Evolutionary conservation across 2,797 vertebrate species (phyloP).

Genomic region (Danio choprae): DNA sequence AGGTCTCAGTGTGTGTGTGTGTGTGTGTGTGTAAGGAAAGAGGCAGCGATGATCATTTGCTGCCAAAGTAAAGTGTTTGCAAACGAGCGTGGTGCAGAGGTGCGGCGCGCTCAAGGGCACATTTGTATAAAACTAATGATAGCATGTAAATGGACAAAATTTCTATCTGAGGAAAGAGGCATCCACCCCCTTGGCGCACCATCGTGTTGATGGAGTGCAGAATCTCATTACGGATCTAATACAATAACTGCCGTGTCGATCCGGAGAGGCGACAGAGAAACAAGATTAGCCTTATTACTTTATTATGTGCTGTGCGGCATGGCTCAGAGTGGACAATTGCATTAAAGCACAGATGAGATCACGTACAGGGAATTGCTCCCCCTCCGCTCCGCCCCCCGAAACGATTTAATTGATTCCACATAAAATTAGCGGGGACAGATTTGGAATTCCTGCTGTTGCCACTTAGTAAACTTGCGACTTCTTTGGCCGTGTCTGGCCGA

Average conservation of each 20-base stretch:
- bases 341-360: slow-evolving; percentile 95
- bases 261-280: slow-evolving; percentile 86
- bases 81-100: slow-evolving; percentile 73
- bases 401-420: slow-evolving; percentile 85
- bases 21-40: slow-evolving; percentile 45
- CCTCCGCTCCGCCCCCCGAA: slow-evolving; percentile 70
- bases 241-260: slow-evolving; percentile 97
- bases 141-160: slow-evolving; percentile 93
- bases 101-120: slow-evolving; percentile 87
- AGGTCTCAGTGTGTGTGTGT: slow-evolving; percentile 14
- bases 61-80: slow-evolving; percentile 84
- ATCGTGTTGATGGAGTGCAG: slow-evolving; percentile 86
- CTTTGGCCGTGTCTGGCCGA: slow-evolving; percentile 41
- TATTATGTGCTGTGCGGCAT: slow-evolving; percentile 93
- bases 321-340: slow-evolving; percentile 95
- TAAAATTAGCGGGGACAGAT: slow-evolving; percentile 85
- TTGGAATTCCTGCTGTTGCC: slow-evolving; percentile 53
- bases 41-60: slow-evolving; percentile 72
- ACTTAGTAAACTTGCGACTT: slow-evolving; percentile 55
- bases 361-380: slow-evolving; percentile 84
- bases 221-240: slow-evolving; percentile 99
- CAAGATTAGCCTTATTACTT: slow-evolving; percentile 97
- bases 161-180: slow-evolving; percentile 81
- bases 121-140: slow-evolving; percentile 95
- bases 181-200: slow-evolving; percentile 69